Evolutionary conservation across 2,797 vertebrate genomes (phyloP).

Genomic region (Brachymystax lenok): DNA sequence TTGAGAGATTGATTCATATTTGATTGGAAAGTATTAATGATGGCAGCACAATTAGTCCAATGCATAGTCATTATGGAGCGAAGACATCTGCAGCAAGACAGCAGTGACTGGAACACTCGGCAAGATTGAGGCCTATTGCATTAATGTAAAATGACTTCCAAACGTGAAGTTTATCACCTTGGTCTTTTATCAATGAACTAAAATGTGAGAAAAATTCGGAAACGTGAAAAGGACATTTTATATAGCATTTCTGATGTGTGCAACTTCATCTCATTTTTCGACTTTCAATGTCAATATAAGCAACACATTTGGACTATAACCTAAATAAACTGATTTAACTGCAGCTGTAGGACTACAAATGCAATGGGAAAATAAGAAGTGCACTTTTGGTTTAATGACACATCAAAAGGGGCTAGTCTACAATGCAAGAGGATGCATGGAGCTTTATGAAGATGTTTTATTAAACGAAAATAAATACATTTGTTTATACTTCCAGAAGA

Average conservation of each 20-base stretch:
- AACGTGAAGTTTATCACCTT: too few species aligned
- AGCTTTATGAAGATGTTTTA: slow-evolving; percentile 10
- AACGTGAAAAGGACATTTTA: too few species aligned
- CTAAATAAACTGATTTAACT: background rate
- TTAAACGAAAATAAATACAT: slow-evolving; percentile 5
- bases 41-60: too few species aligned
- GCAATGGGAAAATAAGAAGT: background rate
- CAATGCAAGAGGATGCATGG: background rate
- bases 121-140: background rate
- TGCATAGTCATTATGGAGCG: background rate
- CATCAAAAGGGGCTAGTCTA: background rate
- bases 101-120: background rate
- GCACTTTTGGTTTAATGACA: background rate
- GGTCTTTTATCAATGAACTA: too few species aligned
- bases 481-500: slow-evolving; percentile 4
- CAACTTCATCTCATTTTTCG: too few species aligned
- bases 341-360: background rate
- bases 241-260: background rate
- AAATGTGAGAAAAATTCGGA: too few species aligned
- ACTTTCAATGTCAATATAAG: too few species aligned
- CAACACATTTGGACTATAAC: too few species aligned
- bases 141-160: too few species aligned
- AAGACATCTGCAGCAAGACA: background rate
- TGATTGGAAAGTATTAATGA: background rate
- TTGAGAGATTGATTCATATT: background rate